These are phyloP conservation scores for Cabera pusaria DNA, from an alignment of 2,888 invertebrate species.

Conservation along the genomic window DNA sequence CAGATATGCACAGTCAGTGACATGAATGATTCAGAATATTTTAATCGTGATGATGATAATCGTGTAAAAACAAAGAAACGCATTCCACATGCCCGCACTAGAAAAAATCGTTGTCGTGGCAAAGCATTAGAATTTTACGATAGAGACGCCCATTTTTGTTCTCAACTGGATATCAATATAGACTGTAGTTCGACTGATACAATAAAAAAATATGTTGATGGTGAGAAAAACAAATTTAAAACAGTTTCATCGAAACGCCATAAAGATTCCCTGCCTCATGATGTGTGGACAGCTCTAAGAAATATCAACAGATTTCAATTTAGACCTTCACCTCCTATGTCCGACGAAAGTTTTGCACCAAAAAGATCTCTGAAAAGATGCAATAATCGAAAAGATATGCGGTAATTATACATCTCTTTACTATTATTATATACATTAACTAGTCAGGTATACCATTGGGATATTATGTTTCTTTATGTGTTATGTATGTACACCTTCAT, in stretches of 20 bases:
- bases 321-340: slow-evolving; percentile 57
- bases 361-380: slow-evolving; percentile 42
- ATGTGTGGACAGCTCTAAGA: slow-evolving; percentile 67
- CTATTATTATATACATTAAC: no score
- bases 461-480: no score
- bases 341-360: slow-evolving; percentile 52
- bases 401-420: no score
- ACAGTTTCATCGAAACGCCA: slow-evolving; percentile 20
- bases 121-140: slow-evolving; percentile 52
- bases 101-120: slow-evolving; percentile 36
- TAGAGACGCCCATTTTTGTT: slow-evolving; percentile 54
- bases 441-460: no score
- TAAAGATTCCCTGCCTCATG: slow-evolving; percentile 43
- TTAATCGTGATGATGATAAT: slow-evolving; percentile 38
- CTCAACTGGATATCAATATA: slow-evolving; percentile 51
- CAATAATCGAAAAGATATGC: slow-evolving; percentile 46
- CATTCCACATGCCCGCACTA: slow-evolving; percentile 32
- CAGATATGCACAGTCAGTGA: slow-evolving; percentile 67
- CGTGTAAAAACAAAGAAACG: slow-evolving; percentile 50
- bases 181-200: slow-evolving; percentile 60
- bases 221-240: slow-evolving; percentile 30
- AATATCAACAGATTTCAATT: slow-evolving; percentile 67
- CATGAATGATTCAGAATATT: slow-evolving; percentile 67
- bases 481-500: no score
- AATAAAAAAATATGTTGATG: slow-evolving; percentile 46